Base-by-base conservation (phyloP, 1,140 invertebrate species). In the Bradynema listronoti region DNA sequence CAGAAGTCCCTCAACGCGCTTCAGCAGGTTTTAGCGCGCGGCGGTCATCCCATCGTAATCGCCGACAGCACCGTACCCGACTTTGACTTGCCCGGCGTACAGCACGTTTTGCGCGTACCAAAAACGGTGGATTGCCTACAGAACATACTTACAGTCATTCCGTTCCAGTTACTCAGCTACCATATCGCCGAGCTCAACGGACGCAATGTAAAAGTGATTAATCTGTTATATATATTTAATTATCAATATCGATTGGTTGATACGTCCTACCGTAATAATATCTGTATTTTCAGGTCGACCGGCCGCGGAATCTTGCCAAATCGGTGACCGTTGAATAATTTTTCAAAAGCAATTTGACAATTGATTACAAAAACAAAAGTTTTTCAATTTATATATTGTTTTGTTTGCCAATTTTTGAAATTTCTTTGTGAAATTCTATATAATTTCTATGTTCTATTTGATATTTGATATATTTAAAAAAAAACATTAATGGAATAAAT, bases 1-100 rank as follows among this genome's bases (percentile, higher is more conserved):
- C 64, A 85, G 83, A 96, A 96, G 84, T 98, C 92, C 78, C 91
- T 97, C 86, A 99, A 98, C 80, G 94, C 94, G 9, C 79, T 98
- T 43, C 90, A 96, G 80, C 94, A 99, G 85, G 81, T 84, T 36
- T 78, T 68, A 7, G 74, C 75, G 33, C 61, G 75, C 3, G 69
- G 63, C 16, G 91, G 94, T 9, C 83, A 87, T 25, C 94, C 94
- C 0, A 91, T 99, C 45, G 82, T 99, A 5, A 88, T 99, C 50
- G 93, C 91, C 78, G 90, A 96, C 78, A 85, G 88, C 68, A 89
- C 86, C n/a, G 93, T 97, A 77, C 82, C 82, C 5, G 91, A 95
- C 72, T 92, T 89, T 0, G 74, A 77, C 45, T 61, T 77, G 27
- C 60, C 27, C 4, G 73, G 63, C 33, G 63, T 83, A 84, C 75